Conservation (phyloP, 2,797 vertebrate genomes). For the Danionella dracula region DNA sequence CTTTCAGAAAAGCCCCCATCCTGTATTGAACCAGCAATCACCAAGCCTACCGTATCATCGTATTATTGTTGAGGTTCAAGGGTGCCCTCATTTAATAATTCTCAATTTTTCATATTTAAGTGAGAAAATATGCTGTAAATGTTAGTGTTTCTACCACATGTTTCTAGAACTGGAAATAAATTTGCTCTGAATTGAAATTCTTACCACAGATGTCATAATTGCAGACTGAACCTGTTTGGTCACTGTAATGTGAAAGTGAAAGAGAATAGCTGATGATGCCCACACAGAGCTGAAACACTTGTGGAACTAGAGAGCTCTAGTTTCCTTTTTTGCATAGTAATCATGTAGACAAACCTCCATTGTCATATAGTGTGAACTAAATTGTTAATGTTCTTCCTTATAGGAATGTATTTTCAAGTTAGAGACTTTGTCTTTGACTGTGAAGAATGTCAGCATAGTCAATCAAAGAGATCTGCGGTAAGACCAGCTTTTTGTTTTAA, state of each 20-base stretch:
- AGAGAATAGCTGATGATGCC: neutral
- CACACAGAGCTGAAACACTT: constrained; percentile 2
- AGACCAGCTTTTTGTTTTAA: constrained; percentile 10
- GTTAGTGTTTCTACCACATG: too few species aligned
- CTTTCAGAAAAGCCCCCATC: too few species aligned
- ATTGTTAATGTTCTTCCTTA: constrained; percentile 18
- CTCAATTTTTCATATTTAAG: too few species aligned
- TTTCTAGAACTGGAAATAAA: neutral
- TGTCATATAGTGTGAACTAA: neutral
- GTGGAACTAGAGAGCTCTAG: neutral
- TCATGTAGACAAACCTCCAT: neutral
- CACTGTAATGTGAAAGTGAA: neutral
- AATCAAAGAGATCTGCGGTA: constrained; percentile 58
- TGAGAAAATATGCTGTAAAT: too few species aligned
- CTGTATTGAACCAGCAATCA: too few species aligned
- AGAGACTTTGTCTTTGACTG: constrained; percentile 71
- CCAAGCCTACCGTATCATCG: too few species aligned
- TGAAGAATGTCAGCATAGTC: constrained; percentile 60
- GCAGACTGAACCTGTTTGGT: neutral
- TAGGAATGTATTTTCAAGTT: constrained; percentile 77
- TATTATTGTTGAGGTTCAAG: too few species aligned
- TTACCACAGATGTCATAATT: neutral
- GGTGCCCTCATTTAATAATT: too few species aligned
- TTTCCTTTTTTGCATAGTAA: neutral
- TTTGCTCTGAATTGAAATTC: neutral